Evolutionary conservation across 2,797 vertebrate genomes (phyloP), one percentile per base, ranked within the genome.

Genomic region (Oryzias dopingdopingensis): DNA sequence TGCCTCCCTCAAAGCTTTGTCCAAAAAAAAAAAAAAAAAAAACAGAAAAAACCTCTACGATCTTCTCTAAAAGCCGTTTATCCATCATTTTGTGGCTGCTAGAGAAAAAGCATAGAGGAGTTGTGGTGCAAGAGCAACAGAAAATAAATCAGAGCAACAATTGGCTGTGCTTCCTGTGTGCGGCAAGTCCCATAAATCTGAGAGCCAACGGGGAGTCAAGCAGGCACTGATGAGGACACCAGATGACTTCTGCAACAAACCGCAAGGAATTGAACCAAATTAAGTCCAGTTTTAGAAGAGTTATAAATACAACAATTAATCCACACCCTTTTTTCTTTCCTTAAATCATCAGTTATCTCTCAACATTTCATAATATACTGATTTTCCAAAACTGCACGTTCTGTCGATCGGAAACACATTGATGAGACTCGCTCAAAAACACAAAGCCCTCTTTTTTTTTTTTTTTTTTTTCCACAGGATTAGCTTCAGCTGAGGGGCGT

Each of bases 71-170:
- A 62, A 67, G 46, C 40, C 43, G 61, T 70, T 76, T 56, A 62
- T 62, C 42, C 53, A 50, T 29, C 40, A 56, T 59, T 72, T 67
- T 58, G 42, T 42, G 56, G 55, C 61, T 51, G 56, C 53, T 37
- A 65, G 50, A 50, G 18, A 67, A n/a, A 2, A 49, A 62, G 55
- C 60, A 60, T 10, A 55, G 42, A 23, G 57, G 46, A 73, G 29
- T 23, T 42, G 63, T 65, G 65, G 59, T 64, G 60, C 26, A 42
- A 67, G 65, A 59, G 76, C 44, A 70, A 62, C 69, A 56, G 62
- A 56, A 62, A 65, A 83, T 87, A 87, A 85, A 89, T 88, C 80
- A 86, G 59, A 69, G 65, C 72, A 64, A 76, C 83, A 85, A 86
- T 76, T 84, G 80, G 79, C 81, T 79, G 65, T 50, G 75, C 66